Evolutionary conservation across 2,113 vertebrate genomes (phyloP).

Genomic region (Megaptera novaeangliae): DNA sequence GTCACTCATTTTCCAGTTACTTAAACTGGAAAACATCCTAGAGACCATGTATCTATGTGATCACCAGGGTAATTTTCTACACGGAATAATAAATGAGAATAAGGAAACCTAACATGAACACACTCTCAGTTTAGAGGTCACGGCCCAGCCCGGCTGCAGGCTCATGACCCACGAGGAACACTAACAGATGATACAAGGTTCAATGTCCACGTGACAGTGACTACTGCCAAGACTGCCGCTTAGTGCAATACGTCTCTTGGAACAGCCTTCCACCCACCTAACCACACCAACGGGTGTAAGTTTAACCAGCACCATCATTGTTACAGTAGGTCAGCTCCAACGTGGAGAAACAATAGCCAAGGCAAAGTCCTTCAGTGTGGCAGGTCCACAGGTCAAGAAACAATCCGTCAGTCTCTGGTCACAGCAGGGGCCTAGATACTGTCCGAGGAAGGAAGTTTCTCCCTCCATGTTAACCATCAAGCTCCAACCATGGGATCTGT

Average conservation of each 20-base stretch:
- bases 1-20: neutral
- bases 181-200: neutral
- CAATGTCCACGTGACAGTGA: rapidly evolving
- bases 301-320: neutral
- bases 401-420: neutral
- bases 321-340: neutral
- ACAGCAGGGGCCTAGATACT: neutral
- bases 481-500: neutral
- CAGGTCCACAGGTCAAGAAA: neutral
- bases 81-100: neutral
- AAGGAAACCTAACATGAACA: neutral
- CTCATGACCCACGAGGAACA: neutral
- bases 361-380: neutral
- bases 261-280: neutral
- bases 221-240: neutral
- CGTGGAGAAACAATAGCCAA: neutral
- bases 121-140: neutral
- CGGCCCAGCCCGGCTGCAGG: neutral
- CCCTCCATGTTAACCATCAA: neutral
- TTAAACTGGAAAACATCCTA: neutral
- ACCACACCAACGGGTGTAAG: neutral
- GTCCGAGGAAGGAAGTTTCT: neutral
- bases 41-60: neutral
- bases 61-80: neutral
- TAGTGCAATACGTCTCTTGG: neutral